phyloP scores from a whole-genome alignment of 2,888 invertebrate species.

The Leptopterna dolabrata region DNA sequence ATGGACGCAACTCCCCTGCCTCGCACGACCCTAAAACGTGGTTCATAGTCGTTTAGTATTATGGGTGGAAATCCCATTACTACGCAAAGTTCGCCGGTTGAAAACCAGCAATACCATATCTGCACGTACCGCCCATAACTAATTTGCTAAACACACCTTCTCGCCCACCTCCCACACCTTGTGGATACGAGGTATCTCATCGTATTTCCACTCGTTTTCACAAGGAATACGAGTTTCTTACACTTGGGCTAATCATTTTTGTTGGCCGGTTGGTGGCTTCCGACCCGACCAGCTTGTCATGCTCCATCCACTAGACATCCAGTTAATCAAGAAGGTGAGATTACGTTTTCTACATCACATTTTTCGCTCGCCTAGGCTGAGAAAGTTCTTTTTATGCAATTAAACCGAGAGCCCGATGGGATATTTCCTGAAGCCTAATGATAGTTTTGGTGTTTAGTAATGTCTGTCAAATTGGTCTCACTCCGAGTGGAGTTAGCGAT shows the following conservation, averaged over 20 bases:
- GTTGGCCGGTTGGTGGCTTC: not conserved
- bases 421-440: not conserved
- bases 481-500: not conserved
- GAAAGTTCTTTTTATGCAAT: not conserved
- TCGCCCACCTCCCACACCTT: not conserved
- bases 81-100: too few species aligned
- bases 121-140: not conserved
- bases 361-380: constrained; percentile 11
- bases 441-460: not conserved
- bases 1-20: too few species aligned
- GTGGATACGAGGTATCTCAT: not conserved
- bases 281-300: not conserved
- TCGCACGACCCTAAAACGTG: not conserved
- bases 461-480: not conserved
- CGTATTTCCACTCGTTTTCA: not conserved
- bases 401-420: not conserved
- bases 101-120: not conserved
- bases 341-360: constrained; percentile 3
- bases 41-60: not conserved
- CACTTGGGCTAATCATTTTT: not conserved
- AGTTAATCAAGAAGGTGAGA: constrained; percentile 6
- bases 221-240: not conserved
- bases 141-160: not conserved
- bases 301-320: not conserved
- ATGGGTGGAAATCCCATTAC: too few species aligned